phyloP scores from a whole-genome alignment of 1,140 invertebrate species.

The Semibalanus balanoides region DNA sequence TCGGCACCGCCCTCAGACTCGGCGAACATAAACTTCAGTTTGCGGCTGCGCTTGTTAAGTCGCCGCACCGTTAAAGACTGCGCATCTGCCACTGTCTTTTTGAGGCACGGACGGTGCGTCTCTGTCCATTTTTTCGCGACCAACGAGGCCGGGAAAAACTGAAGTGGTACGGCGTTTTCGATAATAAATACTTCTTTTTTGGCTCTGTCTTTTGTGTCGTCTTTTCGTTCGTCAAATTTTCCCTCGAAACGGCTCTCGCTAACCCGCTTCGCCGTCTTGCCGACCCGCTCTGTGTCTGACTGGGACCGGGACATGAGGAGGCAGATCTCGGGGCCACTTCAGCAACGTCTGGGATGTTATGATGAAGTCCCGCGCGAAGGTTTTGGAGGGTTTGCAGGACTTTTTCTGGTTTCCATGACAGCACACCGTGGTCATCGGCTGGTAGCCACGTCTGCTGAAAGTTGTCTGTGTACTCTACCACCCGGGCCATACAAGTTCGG shows the following conservation, averaged over 20 bases:
- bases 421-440: background rate
- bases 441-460: background rate
- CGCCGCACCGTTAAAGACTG: too few species aligned
- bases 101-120: too few species aligned
- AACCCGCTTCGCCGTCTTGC: background rate
- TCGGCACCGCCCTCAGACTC: too few species aligned
- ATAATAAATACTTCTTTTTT: background rate
- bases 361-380: background rate
- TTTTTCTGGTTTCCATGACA: background rate
- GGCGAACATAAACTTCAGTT: too few species aligned
- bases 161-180: background rate
- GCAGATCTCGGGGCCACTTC: background rate
- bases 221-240: background rate
- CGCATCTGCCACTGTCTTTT: too few species aligned
- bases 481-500: too few species aligned
- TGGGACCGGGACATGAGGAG: background rate
- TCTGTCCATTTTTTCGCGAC: too few species aligned
- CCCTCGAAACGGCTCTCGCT: background rate
- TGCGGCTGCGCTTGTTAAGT: too few species aligned
- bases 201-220: background rate
- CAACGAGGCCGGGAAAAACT: background rate
- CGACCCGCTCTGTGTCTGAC: background rate
- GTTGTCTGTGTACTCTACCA: too few species aligned
- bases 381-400: background rate
- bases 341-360: background rate